phyloP scores from a whole-genome alignment of 2,113 vertebrate genomes.

The Oncorhynchus clarkii region DNA sequence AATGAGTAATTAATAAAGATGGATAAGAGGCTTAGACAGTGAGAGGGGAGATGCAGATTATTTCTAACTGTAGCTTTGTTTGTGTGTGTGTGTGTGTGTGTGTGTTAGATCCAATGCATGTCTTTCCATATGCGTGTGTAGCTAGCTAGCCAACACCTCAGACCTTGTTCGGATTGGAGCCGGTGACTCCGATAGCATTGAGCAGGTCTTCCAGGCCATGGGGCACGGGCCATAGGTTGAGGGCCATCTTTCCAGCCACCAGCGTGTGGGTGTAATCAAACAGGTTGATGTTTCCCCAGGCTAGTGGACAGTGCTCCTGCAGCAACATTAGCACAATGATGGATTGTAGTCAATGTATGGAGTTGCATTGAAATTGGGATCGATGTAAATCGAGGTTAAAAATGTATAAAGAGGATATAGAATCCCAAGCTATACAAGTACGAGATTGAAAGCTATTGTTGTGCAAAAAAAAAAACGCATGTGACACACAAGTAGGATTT shows the following conservation, averaged over 20 bases:
- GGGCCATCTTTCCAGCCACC: conserved; percentile 97
- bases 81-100: conserved; percentile 54
- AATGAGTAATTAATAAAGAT: conserved; percentile 41
- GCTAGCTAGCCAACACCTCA: not conserved
- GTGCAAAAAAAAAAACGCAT: no score
- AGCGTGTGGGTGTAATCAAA: conserved; percentile 98
- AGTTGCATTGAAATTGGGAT: not conserved
- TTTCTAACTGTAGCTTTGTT: conserved; percentile 46
- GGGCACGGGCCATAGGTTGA: conserved; percentile 97
- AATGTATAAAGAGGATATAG: not conserved
- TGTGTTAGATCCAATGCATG: conserved; percentile 34
- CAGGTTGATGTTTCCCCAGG: conserved; percentile 98
- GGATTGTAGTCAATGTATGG: not conserved
- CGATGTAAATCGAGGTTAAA: not conserved
- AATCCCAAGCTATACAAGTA: not conserved
- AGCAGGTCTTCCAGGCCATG: conserved; percentile 96
- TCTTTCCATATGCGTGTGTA: no score
- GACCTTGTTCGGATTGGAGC: conserved; percentile 98
- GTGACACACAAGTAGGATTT: no score
- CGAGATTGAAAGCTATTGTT: not conserved
- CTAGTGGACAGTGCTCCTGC: conserved; percentile 95
- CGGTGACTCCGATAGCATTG: conserved; percentile 96
- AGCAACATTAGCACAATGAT: conserved; percentile 40
- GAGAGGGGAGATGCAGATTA: conserved; percentile 39
- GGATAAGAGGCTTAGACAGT: conserved; percentile 44